Base-by-base conservation (phyloP, 2,797 vertebrate species). In the Neoniphon sammara region DNA sequence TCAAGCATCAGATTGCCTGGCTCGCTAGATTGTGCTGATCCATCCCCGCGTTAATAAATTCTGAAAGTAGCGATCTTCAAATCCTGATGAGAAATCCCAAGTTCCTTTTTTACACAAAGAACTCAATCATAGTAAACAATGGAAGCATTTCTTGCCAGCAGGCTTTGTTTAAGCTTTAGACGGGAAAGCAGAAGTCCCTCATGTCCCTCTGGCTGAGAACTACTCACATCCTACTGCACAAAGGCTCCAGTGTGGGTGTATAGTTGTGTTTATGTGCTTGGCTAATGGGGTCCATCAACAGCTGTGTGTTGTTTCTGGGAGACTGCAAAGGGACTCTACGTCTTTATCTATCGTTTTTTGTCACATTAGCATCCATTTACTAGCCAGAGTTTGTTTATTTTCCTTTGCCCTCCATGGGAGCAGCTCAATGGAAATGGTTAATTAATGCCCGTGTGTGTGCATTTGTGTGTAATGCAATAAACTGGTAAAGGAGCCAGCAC, bases 91-190 rank as follows among this genome's bases (percentile, higher is more conserved):
- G 56, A 85, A 90, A 79, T 87, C 87, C 75, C 83, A 81, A 89
- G 84, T 86, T 84, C 81, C 80, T 73, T 83, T 62, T 84, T 82
- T 65, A 79, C 80, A 87, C 83, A 86, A 87, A 88, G 62, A 85
- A 87, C 89, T 87, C 87, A 86, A 88, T 91, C 85, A 85, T 79
- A 87, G 80, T 86, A 92, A 90, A 92, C 88, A 94, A 89, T 80
- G 20, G 83, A 80, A 17, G 58, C 80, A 46, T 66, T 42, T 75
- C 78, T 77, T 78, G 88, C 89, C 88, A 87, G 84, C 79, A 83
- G 47, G 86, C 87, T 92, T 90, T 89, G 88, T 89, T 76, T 70
- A 78, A 84, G 84, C 80, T 81, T 82, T 57, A 79, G 82, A 81
- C 69, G 70, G 76, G 88, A 66, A 66, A 77, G 72, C 83, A 83